Evolutionary conservation across 2,797 vertebrate genomes (phyloP), one percentile per base, ranked within the genome.

Genomic region (Halcyon leucocephala): DNA sequence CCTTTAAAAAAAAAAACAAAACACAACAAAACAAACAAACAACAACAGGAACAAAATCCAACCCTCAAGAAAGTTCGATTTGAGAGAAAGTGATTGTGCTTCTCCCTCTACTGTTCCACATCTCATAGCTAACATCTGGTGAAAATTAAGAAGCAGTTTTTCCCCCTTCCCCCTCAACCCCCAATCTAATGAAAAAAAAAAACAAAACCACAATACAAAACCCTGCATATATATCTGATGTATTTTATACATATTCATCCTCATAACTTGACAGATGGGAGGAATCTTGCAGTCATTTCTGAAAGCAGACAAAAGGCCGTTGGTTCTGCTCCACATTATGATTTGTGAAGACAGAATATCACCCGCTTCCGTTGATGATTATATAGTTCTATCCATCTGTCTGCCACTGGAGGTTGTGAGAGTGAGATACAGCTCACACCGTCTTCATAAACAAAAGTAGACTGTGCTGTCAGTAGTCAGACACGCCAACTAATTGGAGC

Each of bases 401-500:
- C 98, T 98, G 98, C 97, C 95, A 91, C 97, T 97, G 98, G 97
- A 98, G 98, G 97, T 97, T 98, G 97, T 96, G 97, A 98, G 98
- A 97, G 70, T 95, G 95, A 98, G 98, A 98, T 98, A 98, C 97
- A 95, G 97, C 98, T 98, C 97, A 97, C 97, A 98, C 98, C 93
- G 31, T 98, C 97, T 97, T 98, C 96, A 97, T 98, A 98, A 98
- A 98, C 98, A 98, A 98, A 98, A 98, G 98, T 98, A 97, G 98
- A 98, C 98, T 97, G 97, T 97, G 98, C 98, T 98, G 98, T 98
- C 98, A 98, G 98, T 96, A 98, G 97, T 97, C 97, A 98, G 98
- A 98, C 98, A 98, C 94, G 96, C 97, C 98, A 98, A 98, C 98
- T 98, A 98, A 98, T 98, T 98, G 98, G 98, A 98, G 98, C 98